Percentiles rank a stretch among this genome's conserved stretches.
Conservation (phyloP, 2,113 vertebrate genomes). For the Trichomycterus rosablanca region DNA sequence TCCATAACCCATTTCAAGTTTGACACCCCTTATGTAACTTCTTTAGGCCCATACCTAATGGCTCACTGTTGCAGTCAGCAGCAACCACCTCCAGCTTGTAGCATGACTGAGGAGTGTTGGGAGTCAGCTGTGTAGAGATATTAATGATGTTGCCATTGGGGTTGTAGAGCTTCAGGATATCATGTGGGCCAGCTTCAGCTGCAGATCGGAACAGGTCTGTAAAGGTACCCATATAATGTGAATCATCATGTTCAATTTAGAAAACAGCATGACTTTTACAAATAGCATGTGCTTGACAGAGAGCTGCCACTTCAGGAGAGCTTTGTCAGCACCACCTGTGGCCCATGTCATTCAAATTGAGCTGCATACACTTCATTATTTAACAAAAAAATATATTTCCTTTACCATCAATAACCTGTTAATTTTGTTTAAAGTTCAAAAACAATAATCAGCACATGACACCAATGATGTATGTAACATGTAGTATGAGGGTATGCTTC, state of each 20-base stretch:
- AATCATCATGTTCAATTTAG: not conserved
- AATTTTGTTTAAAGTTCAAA: too few species aligned
- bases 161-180: conserved; percentile 75
- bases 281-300: conserved; percentile 7
- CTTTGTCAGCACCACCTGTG: conserved; percentile 45
- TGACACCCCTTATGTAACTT: too few species aligned
- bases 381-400: not conserved
- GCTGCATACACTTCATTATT: not conserved
- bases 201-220: conserved; percentile 70
- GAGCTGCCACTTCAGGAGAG: conserved; percentile 25
- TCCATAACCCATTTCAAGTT: too few species aligned
- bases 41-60: conserved; percentile 66
- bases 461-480: too few species aligned
- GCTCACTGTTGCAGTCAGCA: conserved; percentile 67
- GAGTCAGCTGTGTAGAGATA: conserved; percentile 66
- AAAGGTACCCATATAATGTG: conserved; percentile 18
- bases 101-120: conserved; percentile 57
- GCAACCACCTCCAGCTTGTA: conserved; percentile 75
- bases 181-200: conserved; percentile 69
- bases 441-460: not conserved
- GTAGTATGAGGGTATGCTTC: too few species aligned
- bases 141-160: conserved; percentile 73
- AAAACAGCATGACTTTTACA: conserved; percentile 5
- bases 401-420: too few species aligned
- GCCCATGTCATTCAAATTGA: not conserved